phyloP scores from a whole-genome alignment of 2,888 invertebrate genomes.

The Volucella inanis region DNA sequence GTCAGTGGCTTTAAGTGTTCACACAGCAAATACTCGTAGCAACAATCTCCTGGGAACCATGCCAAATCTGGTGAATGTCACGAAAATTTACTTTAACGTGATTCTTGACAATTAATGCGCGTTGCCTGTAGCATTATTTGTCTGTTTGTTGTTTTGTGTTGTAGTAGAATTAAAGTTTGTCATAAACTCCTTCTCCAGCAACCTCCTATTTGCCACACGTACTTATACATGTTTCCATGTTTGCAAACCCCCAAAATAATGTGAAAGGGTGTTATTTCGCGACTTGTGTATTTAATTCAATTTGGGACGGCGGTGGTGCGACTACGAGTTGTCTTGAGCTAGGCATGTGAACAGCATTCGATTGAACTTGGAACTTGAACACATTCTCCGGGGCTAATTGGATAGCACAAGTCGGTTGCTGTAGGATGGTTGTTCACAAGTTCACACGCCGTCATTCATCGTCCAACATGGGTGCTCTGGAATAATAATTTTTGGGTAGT shows the following conservation, averaged over 20 bases:
- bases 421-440: slow-evolving; percentile 7
- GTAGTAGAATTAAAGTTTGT: slow-evolving; percentile 13
- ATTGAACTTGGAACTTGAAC: slow-evolving; percentile 71
- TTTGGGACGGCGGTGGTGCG: slow-evolving; percentile 37
- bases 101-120: slow-evolving; percentile 61
- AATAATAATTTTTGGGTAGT: not conserved
- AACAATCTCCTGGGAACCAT: slow-evolving; percentile 65
- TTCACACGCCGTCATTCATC: not conserved
- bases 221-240: not conserved
- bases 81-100: slow-evolving; percentile 68
- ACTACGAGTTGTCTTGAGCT: slow-evolving; percentile 14
- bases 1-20: slow-evolving; percentile 6
- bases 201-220: not conserved
- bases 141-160: slow-evolving; percentile 10
- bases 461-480: too few species aligned
- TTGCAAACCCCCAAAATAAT: not conserved
- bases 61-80: slow-evolving; percentile 69
- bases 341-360: slow-evolving; percentile 62
- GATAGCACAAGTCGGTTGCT: slow-evolving; percentile 40
- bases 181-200: slow-evolving; percentile 23
- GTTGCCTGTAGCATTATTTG: slow-evolving; percentile 33
- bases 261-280: slow-evolving; percentile 9
- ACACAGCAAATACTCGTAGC: slow-evolving; percentile 21
- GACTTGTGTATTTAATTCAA: slow-evolving; percentile 68
- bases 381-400: slow-evolving; percentile 54